phyloP scores from a whole-genome alignment of 2,113 vertebrate species.

The western clawed frog (Xenopus tropicalis) region DNA sequence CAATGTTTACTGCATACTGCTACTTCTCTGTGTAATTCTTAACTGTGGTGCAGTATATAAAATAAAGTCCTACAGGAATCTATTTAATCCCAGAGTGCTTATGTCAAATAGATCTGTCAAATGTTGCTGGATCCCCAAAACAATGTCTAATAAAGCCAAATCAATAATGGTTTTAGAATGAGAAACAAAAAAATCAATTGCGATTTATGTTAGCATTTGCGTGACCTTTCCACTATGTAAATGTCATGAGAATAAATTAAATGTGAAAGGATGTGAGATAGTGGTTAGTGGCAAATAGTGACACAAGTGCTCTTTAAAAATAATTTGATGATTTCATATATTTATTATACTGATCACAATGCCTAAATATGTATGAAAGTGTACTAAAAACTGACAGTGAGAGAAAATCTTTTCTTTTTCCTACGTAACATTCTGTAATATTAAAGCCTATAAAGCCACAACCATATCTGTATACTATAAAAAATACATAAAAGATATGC shows the following conservation, averaged over 20 bases:
- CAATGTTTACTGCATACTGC: too few relatives aligned
- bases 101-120: conserved; percentile 2
- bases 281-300: too few relatives aligned
- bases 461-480: too few relatives aligned
- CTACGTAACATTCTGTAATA: too few relatives aligned
- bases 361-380: too few relatives aligned
- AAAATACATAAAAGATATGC: too few relatives aligned
- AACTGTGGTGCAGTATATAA: background rate
- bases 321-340: too few relatives aligned
- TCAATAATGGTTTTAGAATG: conserved; percentile 12
- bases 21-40: background rate
- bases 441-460: too few relatives aligned
- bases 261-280: background rate
- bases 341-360: too few relatives aligned
- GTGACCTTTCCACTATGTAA: conserved; percentile 18
- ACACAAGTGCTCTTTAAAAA: too few relatives aligned
- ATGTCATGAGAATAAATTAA: conserved; percentile 17
- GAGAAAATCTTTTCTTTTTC: too few relatives aligned
- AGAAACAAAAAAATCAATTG: conserved; percentile 15
- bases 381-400: too few relatives aligned
- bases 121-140: background rate
- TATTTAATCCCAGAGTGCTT: background rate
- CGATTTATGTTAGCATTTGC: conserved; percentile 11
- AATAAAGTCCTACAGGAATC: background rate
- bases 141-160: conserved; percentile 13